These are phyloP conservation scores for Botrylloides violaceus DNA, from an alignment of 23 tunicate species.

Conservation along the genomic window DNA sequence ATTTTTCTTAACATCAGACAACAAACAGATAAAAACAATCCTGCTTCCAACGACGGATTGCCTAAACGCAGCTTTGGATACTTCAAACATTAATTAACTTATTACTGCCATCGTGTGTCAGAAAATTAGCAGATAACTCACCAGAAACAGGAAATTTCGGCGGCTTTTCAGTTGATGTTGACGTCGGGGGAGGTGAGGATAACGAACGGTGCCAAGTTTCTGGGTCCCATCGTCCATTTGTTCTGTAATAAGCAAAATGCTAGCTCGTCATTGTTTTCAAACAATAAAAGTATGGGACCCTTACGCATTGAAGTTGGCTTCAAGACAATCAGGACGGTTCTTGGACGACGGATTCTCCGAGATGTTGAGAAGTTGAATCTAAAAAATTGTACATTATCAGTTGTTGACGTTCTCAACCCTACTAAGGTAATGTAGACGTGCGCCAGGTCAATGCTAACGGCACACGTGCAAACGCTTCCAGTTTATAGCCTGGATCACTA, in stretches of 20 bases:
- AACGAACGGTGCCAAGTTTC: conserved; percentile 50
- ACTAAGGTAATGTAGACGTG: too few relatives aligned
- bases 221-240: conserved; percentile 50
- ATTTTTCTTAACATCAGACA: not conserved
- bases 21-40: not conserved
- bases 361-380: conserved; percentile 29
- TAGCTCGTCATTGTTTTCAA: not conserved
- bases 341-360: conserved; percentile 16
- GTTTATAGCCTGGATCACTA: too few relatives aligned
- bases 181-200: not conserved
- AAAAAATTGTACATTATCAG: not conserved
- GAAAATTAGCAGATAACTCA: too few relatives aligned
- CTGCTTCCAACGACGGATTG: not conserved
- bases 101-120: too few relatives aligned
- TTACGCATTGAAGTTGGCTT: conserved; percentile 14
- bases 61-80: conserved; percentile 18
- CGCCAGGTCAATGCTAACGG: too few relatives aligned
- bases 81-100: not conserved
- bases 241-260: conserved; percentile 9
- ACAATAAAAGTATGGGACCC: not conserved
- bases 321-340: conserved; percentile 16
- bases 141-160: conserved; percentile 14
- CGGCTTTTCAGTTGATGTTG: not conserved
- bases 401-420: not conserved
- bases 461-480: too few relatives aligned